Evolutionary conservation across 2,888 invertebrate species (phyloP).

Genomic region (Dynastes hyllus): DNA sequence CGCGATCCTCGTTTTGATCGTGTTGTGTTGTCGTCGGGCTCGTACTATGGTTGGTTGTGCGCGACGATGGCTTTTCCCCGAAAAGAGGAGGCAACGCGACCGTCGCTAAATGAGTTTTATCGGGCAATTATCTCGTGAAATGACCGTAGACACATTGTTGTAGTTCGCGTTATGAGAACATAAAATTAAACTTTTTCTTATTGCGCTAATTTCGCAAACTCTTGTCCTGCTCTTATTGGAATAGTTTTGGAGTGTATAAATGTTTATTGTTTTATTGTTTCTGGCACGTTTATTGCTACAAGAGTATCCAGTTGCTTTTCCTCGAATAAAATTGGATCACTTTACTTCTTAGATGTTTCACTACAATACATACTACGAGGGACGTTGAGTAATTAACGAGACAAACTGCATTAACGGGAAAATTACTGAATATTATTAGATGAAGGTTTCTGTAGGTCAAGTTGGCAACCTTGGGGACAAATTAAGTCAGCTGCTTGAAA

Average conservation of each 20-base stretch:
- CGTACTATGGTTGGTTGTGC: not conserved
- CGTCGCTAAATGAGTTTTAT: conserved; percentile 45
- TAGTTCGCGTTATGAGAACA: conserved; percentile 31
- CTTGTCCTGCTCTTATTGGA: conserved; percentile 14
- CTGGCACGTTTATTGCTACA: too few species aligned
- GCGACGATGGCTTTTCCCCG: not conserved
- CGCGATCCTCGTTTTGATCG: not conserved
- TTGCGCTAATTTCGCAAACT: conserved; percentile 22
- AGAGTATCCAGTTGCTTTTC: too few species aligned
- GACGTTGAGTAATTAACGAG: too few species aligned
- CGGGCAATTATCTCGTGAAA: conserved; percentile 38
- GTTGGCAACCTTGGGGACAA: too few species aligned
- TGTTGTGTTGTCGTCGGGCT: not conserved
- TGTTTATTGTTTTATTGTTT: conserved; percentile 13
- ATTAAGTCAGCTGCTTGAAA: too few species aligned
- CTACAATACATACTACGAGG: too few species aligned
- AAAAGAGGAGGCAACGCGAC: not conserved
- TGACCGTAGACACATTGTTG: conserved; percentile 34
- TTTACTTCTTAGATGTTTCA: too few species aligned
- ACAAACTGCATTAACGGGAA: too few species aligned
- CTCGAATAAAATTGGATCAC: too few species aligned
- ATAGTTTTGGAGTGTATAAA: conserved; percentile 17
- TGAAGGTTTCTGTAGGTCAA: too few species aligned
- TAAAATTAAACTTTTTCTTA: conserved; percentile 42
- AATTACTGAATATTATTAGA: too few species aligned